phyloP scores from a whole-genome alignment of 2,888 invertebrate species.

The Drosophila subsilvestris region DNA sequence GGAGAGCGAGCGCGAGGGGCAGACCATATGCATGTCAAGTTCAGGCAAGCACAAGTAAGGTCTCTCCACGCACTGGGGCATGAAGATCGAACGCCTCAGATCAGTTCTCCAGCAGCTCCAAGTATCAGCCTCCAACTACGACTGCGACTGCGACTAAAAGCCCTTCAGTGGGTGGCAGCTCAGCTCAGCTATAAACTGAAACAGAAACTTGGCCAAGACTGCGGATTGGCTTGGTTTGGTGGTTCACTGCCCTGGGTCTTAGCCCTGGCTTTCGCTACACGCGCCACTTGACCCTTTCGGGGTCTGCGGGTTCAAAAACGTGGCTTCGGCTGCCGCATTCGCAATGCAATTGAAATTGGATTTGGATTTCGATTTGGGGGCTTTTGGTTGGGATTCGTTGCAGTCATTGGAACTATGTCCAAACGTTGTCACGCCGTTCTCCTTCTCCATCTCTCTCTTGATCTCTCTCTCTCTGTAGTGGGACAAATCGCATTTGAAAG shows the following conservation, averaged over 20 bases:
- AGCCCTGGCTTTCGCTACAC: slow-evolving; percentile 75
- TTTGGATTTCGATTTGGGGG: slow-evolving; percentile 26
- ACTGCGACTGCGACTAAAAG: neutral
- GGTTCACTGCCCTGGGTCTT: slow-evolving; percentile 35
- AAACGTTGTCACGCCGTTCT: slow-evolving; percentile 59
- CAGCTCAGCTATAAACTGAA: neutral
- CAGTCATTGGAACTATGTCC: slow-evolving; percentile 55
- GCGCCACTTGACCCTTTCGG: slow-evolving; percentile 81
- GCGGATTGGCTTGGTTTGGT: slow-evolving; percentile 20
- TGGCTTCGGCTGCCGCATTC: slow-evolving; percentile 63
- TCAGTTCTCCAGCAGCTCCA: slow-evolving; percentile 17
- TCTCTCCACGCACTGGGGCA: slow-evolving; percentile 66
- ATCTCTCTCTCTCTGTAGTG: slow-evolving; percentile 5
- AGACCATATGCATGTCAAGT: slow-evolving; percentile 71
- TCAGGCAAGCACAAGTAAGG: slow-evolving; percentile 58
- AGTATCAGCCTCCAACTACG: neutral
- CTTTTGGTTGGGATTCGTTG: slow-evolving; percentile 34
- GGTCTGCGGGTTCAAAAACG: slow-evolving; percentile 80
- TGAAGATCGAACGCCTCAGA: slow-evolving; percentile 68
- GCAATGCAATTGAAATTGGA: slow-evolving; percentile 55
- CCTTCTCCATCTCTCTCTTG: neutral
- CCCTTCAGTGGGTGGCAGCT: slow-evolving; percentile 40
- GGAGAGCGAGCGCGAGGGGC: neutral
- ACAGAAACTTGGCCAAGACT: slow-evolving; percentile 16
- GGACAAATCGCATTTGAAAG: slow-evolving; percentile 72